Evolutionary conservation across 2,888 invertebrate genomes (phyloP).

Genomic region (Heteromurus nitidus): DNA sequence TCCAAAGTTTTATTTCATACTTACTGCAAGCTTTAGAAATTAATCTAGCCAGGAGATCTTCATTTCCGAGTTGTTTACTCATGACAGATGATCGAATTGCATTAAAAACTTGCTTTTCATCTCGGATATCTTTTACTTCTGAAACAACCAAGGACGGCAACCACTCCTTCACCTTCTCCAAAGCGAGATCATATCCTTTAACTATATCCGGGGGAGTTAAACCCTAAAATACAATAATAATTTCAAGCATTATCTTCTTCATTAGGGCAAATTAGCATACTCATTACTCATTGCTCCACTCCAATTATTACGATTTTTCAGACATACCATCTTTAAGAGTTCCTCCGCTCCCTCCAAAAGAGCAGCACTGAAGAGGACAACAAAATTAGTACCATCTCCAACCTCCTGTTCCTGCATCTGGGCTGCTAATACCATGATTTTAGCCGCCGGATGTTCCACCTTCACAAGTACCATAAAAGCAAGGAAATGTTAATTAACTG

Average conservation of each 20-base stretch:
- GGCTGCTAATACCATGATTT: constrained; percentile 95
- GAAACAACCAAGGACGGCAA: constrained; percentile 87
- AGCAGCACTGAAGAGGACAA: constrained; percentile 94
- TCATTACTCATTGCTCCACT: too few species aligned
- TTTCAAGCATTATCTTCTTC: too few species aligned
- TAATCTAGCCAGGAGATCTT: constrained; percentile 91
- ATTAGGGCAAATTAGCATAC: too few species aligned
- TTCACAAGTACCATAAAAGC: constrained; percentile 74
- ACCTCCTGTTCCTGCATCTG: constrained; percentile 99
- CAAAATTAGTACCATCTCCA: constrained; percentile 99
- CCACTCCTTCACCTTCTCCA: constrained; percentile 91
- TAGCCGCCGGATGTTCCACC: constrained; percentile 98
- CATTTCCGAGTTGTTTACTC: constrained; percentile 98
- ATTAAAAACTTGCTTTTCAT: constrained; percentile 83
- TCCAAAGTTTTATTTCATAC: too few species aligned
- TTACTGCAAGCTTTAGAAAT: constrained; percentile 88
- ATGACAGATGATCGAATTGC: constrained; percentile 90
- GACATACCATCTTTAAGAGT: constrained; percentile 88
- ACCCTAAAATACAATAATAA: constrained; percentile 79
- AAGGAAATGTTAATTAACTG: neutral
- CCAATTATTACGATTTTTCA: too few species aligned
- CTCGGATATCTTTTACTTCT: constrained; percentile 83
- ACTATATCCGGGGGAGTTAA: constrained; percentile 97
- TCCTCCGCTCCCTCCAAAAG: constrained; percentile 94
- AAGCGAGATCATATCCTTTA: constrained; percentile 94